Evolutionary conservation across 2,888 invertebrate genomes (phyloP), one percentile per base, ranked within the genome.

Genomic region (Napeogenes inachia): DNA sequence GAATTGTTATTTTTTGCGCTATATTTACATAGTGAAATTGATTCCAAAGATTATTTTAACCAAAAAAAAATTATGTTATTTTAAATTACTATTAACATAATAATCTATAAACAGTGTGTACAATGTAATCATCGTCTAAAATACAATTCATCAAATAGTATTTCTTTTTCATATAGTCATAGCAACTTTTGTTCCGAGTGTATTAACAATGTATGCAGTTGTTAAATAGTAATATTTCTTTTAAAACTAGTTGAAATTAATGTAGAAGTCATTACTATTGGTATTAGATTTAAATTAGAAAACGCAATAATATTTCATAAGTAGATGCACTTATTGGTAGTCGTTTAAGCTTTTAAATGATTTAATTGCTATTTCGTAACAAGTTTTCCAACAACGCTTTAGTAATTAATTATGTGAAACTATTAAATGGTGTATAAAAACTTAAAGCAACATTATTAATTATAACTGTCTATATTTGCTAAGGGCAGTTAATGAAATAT

Each of bases 221-320:
- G 50, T 50, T 10, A 30, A 2, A 30, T 21, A 30, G 12, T 6
- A 50, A 50, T 30, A 30, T 50, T 50, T 50, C 30, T 30, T 30
- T 50, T 50, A 30, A 50, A 50, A 6, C 30, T 50, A 66, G 59
- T 54, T 54, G 60, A 64, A 64, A 59, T 45, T 45, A 53, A 54
- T 56, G 59, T 67, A 59, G 65, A 71, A 69, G 70, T 77, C 74
- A 78, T 75, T 71, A 79, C 71, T 82, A 78, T 80, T 83, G 73
- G 76, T 77, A 80, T 75, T 86, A 86, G 85, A 75, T 72, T 72
- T 75, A 78, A 76, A 77, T 78, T 88, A 87, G 84, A 74, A 71
- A 80, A 84, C 79, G 89, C 89, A 89, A 89, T 89, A 89, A 88
- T 89, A 87, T 81, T 83, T 85, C 72, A 77, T 88, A 87, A 87